These are phyloP conservation scores for Antennarius striatus DNA, from an alignment of 2,113 vertebrate species.

Conservation along the genomic window DNA sequence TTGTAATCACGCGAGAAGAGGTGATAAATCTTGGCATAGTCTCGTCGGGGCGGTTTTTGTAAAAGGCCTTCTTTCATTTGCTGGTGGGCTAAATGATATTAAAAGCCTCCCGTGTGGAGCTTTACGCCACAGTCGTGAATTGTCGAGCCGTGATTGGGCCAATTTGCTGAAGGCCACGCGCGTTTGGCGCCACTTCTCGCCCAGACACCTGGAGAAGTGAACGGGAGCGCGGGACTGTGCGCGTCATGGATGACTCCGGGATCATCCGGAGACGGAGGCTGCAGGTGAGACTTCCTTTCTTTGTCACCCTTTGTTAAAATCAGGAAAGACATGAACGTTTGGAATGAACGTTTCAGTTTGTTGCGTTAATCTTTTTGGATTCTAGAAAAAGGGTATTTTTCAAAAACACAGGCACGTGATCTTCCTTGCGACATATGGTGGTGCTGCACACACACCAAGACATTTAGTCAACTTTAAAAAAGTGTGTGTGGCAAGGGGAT, in stretches of 20 bases:
- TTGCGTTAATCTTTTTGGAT: too few species aligned
- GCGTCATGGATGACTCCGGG: constrained; percentile 79
- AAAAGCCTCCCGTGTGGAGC: background rate
- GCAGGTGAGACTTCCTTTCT: constrained; percentile 71
- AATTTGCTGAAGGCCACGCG: constrained; percentile 46
- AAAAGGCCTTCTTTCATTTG: background rate
- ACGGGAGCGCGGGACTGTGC: constrained; percentile 40
- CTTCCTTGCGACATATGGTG: background rate
- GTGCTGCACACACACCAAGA: too few species aligned
- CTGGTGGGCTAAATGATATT: background rate
- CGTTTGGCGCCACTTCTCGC: constrained; percentile 32
- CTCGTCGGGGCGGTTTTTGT: too few species aligned
- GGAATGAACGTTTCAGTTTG: too few species aligned
- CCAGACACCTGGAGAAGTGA: constrained; percentile 44
- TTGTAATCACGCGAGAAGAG: too few species aligned
- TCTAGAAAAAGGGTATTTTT: background rate
- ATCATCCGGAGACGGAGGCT: constrained; percentile 80
- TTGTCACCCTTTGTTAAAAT: background rate
- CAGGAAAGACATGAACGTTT: too few species aligned
- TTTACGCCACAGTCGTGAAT: background rate
- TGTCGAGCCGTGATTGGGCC: background rate
- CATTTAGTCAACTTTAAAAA: too few species aligned
- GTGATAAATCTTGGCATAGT: too few species aligned
- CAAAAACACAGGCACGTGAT: background rate
- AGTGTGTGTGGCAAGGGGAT: too few species aligned